A percentile compares a stretch with the other conserved stretches of the same genome.
Conservation (phyloP, 2,113 vertebrate genomes). For the Grus americana region DNA sequence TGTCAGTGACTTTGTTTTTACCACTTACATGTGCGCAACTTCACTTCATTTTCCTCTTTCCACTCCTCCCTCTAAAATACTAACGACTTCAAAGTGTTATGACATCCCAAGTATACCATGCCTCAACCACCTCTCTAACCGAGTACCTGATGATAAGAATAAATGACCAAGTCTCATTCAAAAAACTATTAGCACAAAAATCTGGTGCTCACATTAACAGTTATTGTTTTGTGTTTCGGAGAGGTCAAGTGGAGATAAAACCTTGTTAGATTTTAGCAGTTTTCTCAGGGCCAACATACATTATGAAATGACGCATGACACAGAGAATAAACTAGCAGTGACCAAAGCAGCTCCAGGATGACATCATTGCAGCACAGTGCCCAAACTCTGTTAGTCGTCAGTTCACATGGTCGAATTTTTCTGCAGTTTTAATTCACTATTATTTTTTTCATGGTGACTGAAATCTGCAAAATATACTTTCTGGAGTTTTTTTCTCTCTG, state of each 20-base stretch:
- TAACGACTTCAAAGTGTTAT: background rate
- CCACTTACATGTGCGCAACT: background rate
- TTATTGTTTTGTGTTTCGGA: background rate
- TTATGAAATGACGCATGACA: background rate
- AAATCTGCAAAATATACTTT: background rate
- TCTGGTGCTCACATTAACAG: background rate
- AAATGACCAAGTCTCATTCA: background rate
- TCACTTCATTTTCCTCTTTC: background rate
- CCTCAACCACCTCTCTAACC: background rate
- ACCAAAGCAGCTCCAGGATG: background rate
- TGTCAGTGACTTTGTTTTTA: background rate
- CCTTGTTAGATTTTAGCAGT: background rate
- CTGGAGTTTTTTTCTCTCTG: background rate
- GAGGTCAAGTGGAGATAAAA: background rate
- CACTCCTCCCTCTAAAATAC: background rate
- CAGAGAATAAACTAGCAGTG: background rate
- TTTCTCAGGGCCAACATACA: background rate
- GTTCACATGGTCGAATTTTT: background rate
- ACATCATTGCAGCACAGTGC: background rate
- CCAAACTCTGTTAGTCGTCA: background rate
- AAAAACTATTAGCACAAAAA: background rate
- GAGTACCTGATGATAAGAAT: background rate
- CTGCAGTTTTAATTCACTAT: background rate
- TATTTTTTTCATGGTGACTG: background rate
- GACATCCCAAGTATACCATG: background rate